Evolutionary conservation across 1,140 invertebrate species (phyloP).

Genomic region (Asbolus verrucosus): DNA sequence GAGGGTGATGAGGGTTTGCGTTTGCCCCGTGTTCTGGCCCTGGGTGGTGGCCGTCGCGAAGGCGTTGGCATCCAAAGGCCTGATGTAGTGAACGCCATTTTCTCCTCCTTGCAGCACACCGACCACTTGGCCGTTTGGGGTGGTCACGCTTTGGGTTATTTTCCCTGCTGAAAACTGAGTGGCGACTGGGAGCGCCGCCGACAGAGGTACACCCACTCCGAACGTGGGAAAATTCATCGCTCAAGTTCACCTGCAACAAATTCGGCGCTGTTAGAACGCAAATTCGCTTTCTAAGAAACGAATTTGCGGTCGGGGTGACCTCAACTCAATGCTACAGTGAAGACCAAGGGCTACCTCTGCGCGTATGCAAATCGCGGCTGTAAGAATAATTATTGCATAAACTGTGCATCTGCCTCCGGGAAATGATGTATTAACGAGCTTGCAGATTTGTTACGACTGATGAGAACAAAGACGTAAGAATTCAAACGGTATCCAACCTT

Average conservation of each 20-base stretch:
- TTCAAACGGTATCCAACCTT: too few relatives aligned
- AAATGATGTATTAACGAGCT: too few relatives aligned
- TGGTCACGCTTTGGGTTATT: constrained; percentile 73
- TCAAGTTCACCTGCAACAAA: constrained; percentile 9
- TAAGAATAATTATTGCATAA: too few relatives aligned
- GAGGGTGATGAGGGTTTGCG: constrained; percentile 77
- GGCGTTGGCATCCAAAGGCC: constrained; percentile 75
- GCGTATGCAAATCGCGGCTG: too few relatives aligned
- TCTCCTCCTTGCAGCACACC: constrained; percentile 69
- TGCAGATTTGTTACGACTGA: too few relatives aligned
- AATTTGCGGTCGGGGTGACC: background rate
- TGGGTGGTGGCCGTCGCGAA: constrained; percentile 64
- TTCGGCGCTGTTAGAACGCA: background rate
- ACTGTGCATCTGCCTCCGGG: too few relatives aligned
- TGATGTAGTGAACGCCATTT: constrained; percentile 80
- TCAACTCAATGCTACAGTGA: background rate
- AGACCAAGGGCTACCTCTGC: too few relatives aligned
- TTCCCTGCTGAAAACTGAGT: constrained; percentile 75
- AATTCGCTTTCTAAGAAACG: constrained; percentile 2
- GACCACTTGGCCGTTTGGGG: constrained; percentile 67
- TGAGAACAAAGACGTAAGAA: too few relatives aligned
- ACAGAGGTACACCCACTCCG: constrained; percentile 72
- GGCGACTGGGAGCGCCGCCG: constrained; percentile 73
- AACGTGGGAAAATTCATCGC: constrained; percentile 80
- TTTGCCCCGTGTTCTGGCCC: constrained; percentile 63